Evolutionary conservation across 2,113 vertebrate species (phyloP).

Genomic region (Peromyscus leucopus): DNA sequence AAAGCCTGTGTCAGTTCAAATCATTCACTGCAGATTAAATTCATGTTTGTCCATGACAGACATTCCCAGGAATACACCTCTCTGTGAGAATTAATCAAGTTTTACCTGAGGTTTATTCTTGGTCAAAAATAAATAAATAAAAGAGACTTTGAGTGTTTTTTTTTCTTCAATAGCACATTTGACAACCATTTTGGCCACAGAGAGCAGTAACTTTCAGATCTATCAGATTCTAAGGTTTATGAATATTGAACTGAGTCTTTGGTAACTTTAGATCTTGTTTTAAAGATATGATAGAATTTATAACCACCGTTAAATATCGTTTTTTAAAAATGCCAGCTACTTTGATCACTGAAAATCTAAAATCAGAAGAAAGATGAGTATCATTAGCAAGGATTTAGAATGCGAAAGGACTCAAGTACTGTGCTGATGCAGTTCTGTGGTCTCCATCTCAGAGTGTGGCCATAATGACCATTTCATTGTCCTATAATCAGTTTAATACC

Average conservation of each 20-base stretch:
- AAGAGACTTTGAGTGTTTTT: background rate
- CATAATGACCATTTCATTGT: background rate
- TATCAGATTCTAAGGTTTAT: background rate
- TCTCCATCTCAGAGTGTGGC: background rate
- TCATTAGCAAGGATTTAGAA: background rate
- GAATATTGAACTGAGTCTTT: slow-evolving; percentile 9
- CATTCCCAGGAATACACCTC: slow-evolving; percentile 45
- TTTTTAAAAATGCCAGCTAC: slow-evolving; percentile 50
- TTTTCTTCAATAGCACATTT: background rate
- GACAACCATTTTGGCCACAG: slow-evolving; percentile 17
- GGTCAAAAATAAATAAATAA: background rate
- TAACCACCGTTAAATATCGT: background rate
- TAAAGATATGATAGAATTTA: slow-evolving; percentile 21
- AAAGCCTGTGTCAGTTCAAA: slow-evolving; percentile 61
- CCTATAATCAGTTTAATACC: background rate
- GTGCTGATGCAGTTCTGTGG: background rate
- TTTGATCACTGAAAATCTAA: background rate
- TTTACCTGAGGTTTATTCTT: slow-evolving; percentile 55
- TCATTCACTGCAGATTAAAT: slow-evolving; percentile 65
- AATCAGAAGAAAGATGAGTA: background rate
- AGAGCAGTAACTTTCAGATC: slow-evolving; percentile 5
- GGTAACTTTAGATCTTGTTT: slow-evolving; percentile 45
- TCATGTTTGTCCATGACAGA: slow-evolving; percentile 32
- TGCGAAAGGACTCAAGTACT: background rate
- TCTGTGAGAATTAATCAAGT: slow-evolving; percentile 52